These are phyloP conservation scores for Phyto melanocephala DNA, from an alignment of 2,888 invertebrate species.

Conservation along the genomic window DNA sequence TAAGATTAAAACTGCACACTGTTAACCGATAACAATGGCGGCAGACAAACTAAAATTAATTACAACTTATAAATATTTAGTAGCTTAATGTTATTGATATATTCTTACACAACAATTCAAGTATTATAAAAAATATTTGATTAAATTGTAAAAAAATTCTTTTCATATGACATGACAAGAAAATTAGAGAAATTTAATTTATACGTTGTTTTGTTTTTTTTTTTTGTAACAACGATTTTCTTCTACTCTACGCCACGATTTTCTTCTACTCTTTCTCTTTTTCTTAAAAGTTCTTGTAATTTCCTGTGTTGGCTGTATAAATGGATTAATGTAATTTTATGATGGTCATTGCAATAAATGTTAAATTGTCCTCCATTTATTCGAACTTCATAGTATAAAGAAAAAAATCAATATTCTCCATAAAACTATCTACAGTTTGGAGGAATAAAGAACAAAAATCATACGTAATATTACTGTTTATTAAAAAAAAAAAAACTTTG, in stretches of 20 bases:
- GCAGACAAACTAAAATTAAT: constrained; percentile 27
- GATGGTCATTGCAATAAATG: constrained; percentile 13
- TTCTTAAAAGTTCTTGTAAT: constrained; percentile 4
- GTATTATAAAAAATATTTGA: background rate
- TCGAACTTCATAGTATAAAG: background rate
- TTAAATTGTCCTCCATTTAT: constrained; percentile 3
- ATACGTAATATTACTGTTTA: background rate
- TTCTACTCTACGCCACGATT: background rate
- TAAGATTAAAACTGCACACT: background rate
- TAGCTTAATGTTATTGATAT: background rate
- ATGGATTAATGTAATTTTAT: constrained; percentile 12
- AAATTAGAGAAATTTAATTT: too few species aligned
- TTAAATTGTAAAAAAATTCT: too few species aligned
- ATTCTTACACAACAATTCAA: background rate
- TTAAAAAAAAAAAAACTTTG: background rate
- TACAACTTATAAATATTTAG: background rate
- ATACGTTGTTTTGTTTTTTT: too few species aligned
- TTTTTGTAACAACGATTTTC: too few species aligned
- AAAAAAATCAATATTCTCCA: constrained; percentile 10
- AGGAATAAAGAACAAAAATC: background rate
- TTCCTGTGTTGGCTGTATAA: constrained; percentile 4
- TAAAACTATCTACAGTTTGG: background rate
- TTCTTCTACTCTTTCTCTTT: background rate
- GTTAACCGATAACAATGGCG: constrained; percentile 8
- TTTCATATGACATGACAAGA: too few species aligned